Base-by-base conservation (phyloP, 1,140 invertebrate species). In the Nylanderia fulva region DNA sequence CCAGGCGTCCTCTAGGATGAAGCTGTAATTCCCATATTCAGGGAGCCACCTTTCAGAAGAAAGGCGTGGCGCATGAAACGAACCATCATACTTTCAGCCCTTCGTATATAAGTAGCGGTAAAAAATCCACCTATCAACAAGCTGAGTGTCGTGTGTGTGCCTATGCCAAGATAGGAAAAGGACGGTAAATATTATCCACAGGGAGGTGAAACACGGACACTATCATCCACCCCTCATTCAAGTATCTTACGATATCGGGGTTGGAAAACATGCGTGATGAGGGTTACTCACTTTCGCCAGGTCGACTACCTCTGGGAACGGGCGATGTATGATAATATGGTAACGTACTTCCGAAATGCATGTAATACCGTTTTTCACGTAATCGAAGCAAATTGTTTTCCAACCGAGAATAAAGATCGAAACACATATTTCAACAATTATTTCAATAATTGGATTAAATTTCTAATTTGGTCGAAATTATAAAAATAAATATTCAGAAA, bases 41-140 rank as follows among this genome's bases (percentile, higher is more conserved):
- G 11, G n/a, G 56, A 64, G 24, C 29, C 69, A 27, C 39, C 39
- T 33, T 71, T 71, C 45, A n/a, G 39, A 39, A 69, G 54, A 84
- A 72, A 63, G 74, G 66, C 6, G 68, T 36, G 24, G 5, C 18
- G 48, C 18, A 56, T 71, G 27, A 69, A 85, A 85, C 84, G 27
- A 83, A 74, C 60, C 36, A n/a, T 13, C 42, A 71, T 48, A 66
- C 56, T 75, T 63, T 76, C 60, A 64, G n/a, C 85, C 69, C 72
- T 85, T 79, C 56, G 13, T 21, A 3, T n/a, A n/a, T 24, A 69
- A 85, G 80, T 85, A 85, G 76, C 42, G 66, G 66, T 54, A 54
- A 69, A 48, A 48, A 69, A 74, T 80, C 58, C 76, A 85, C 86
- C 76, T 83, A 80, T 87, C 84, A 69, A 82, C 84, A 36, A 86